Evolutionary conservation across 2,113 vertebrate genomes (phyloP), one percentile per base, ranked within the genome.

Genomic region (Urocynchramus pylzowi): DNA sequence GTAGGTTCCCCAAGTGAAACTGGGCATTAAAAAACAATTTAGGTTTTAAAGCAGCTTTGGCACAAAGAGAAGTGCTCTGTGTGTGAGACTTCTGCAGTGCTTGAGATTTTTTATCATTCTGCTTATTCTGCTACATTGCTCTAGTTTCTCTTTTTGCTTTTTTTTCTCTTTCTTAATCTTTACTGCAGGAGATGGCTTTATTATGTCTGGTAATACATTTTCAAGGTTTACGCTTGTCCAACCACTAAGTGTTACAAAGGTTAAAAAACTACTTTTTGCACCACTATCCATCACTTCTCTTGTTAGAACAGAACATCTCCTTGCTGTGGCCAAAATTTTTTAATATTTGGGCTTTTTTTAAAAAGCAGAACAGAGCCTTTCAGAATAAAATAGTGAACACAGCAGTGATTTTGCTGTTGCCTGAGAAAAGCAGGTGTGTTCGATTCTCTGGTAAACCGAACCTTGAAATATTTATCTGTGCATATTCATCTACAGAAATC

Each of bases 401-500:
- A 65, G 47, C 35, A 61, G 14, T 37, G 59, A 7, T 59, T 49
- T 7, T 44, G 15, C 53, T 85, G 13, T 11, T 87, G 5, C 31
- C 39, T 44, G 77, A 49, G 53, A n/a, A 70, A 37, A 84, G 18
- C 33, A 28, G 35, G 4, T 33, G 7, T 39, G 15, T 71, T 42
- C 3, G 21, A 18, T 60, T 28, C 8, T 37, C 47, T 35, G 12
- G 1, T 63, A 42, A 42, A 42, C 31, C 5, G 3, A 61, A 19
- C 28, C 35, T 53, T 37, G 28, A 50, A 39, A 13, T 37, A 12
- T 1, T 64, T 42, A 24, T 0, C 30, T 53, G 12, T 27, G 27
- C 50, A 22, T 45, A 53, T 41, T n/a, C 9, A 21, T 1, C 14
- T 11, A 0, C 7, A 57, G 27, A 85, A 79, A 56, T 31, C 1